Evolutionary conservation across 2,113 vertebrate species (phyloP).

Genomic region (Nansenia antarctica): DNA sequence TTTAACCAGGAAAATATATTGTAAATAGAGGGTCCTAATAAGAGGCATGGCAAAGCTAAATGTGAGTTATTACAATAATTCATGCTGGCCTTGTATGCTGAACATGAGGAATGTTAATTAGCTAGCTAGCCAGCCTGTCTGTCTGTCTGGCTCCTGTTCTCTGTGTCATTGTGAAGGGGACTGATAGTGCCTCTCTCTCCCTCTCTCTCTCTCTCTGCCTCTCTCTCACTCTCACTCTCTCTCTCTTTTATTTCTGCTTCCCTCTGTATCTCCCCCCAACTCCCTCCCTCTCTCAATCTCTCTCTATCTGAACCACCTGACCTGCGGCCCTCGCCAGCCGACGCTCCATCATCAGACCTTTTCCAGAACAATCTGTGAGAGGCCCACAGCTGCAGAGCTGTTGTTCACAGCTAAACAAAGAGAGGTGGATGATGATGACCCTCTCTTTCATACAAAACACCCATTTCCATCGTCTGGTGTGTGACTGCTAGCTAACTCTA

Average conservation of each 20-base stretch:
- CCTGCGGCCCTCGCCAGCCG: background rate
- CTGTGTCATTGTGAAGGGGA: background rate
- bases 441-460: background rate
- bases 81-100: no score
- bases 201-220: background rate
- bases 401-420: conserved; percentile 5
- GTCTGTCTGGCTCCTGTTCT: background rate
- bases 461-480: background rate
- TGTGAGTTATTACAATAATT: no score
- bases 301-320: background rate
- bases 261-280: background rate
- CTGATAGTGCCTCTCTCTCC: background rate
- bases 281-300: background rate
- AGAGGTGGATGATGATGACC: background rate
- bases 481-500: background rate
- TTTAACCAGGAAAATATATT: no score
- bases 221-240: background rate
- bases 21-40: no score
- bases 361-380: conserved; percentile 13
- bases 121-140: background rate
- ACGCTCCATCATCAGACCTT: background rate
- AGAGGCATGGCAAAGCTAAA: no score
- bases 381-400: conserved; percentile 9
- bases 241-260: background rate
- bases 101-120: background rate